Evolutionary conservation across 1,140 invertebrate genomes (phyloP), one percentile per base, ranked within the genome.

Genomic region (Lepidurus apus): DNA sequence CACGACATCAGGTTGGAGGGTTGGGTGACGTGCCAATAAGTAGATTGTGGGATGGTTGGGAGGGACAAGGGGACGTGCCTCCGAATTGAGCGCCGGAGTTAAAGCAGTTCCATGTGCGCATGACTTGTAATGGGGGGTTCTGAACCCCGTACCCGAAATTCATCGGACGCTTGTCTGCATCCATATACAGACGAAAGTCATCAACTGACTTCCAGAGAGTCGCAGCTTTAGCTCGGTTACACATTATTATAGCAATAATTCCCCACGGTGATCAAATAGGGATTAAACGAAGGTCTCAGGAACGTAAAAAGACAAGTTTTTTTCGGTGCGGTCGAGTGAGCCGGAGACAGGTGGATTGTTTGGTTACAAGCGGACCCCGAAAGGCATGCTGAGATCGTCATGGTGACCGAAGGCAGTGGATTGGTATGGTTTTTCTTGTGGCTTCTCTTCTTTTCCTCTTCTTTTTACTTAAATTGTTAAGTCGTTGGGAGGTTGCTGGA

Each of bases 401-500:
- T 77, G 75, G 75, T 77, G 26, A 77, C 75, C 43, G 75, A 77
- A 77, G 47, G 43, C 24, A 77, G 75, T 77, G 75, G 75, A 77
- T 42, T 77, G 75, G 75, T 77, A 77, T 24, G 75, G 9, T 44
- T 42, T 42, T 75, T n/a, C 26, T 74, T 17, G 10, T 43, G 10
- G 74, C 17, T 75, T 75, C 7, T 7, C n/a, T 42, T 42, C 24
- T 74, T 74, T 74, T 26, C 13, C 21, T 21, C 26, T 13, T 74
- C 10, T 74, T 74, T 8, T 74, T 47, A 47, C 17, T 10, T 10
- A 7, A 47, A 47, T 7, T 17, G 10, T 47, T 47, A 10, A 47
- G 10, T 47, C 13, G 74, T n/a, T n/a, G 0, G 42, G 42, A 43
- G n/a, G 65, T 24, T 75, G 74, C 6, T 24, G 17, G 74, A 1